Percentiles rank a stretch among this genome's conserved stretches.
phyloP scores from a whole-genome alignment of 2,888 invertebrate species.

The Microplitis deprimator region DNA sequence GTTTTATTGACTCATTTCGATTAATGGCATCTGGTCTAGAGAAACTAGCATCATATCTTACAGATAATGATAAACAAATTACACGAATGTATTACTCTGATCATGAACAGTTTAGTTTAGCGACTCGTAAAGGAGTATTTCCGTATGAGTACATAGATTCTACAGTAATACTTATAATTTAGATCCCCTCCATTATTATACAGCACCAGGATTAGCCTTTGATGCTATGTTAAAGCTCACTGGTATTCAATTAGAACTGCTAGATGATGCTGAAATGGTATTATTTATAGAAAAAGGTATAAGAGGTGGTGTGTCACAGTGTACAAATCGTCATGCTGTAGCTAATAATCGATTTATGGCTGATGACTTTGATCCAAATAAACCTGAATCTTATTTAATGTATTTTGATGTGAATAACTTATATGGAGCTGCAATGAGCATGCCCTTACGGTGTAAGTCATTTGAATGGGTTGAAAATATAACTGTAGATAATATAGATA shows the following conservation, averaged over 20 bases:
- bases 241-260: constrained; percentile 40
- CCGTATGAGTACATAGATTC: constrained; percentile 59
- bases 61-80: constrained; percentile 34
- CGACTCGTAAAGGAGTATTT: constrained; percentile 58
- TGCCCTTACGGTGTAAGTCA: constrained; percentile 28
- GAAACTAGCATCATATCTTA: constrained; percentile 31
- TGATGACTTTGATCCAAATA: constrained; percentile 31
- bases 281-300: constrained; percentile 53
- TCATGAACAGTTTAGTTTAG: constrained; percentile 46
- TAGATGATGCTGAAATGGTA: constrained; percentile 51
- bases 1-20: constrained; percentile 58
- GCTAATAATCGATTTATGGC: constrained; percentile 53
- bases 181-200: constrained; percentile 55
- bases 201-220: constrained; percentile 42
- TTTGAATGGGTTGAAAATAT: constrained; percentile 58
- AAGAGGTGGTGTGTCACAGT: constrained; percentile 53
- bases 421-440: constrained; percentile 39
- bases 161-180: constrained; percentile 53
- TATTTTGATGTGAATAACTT: constrained; percentile 45
- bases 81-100: constrained; percentile 33
- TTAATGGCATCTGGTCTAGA: constrained; percentile 58
- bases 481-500: constrained; percentile 27
- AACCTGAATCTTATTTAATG: constrained; percentile 40
- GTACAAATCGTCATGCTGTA: constrained; percentile 50
- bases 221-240: constrained; percentile 48